Evolutionary conservation across 2,113 vertebrate genomes (phyloP), one percentile per base, ranked within the genome.

Genomic region (Cairina moschata): DNA sequence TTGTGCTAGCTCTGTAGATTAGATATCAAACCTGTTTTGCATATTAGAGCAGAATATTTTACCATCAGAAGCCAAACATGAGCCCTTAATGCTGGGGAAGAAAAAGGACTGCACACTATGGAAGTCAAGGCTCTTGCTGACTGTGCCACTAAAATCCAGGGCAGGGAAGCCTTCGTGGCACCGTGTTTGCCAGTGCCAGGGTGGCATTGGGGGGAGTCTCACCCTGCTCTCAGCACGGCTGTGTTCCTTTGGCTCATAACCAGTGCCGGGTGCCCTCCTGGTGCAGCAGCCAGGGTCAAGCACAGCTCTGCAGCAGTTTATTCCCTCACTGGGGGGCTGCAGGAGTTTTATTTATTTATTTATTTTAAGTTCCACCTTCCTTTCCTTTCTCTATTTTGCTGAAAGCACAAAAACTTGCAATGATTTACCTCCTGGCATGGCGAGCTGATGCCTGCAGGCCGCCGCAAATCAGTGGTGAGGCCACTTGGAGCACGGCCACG

Each of bases 401-500:
- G 89, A 96, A 91, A 94, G 95, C 72, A 94, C 89, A 91, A 67
- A 92, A 92, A 13, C 40, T 62, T 25, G 42, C 13, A 4, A 2
- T 78, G 95, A 96, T 96, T 96, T 95, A 94, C 8, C 84, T 93
- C 42, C 86, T 50, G 80, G 29, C 91, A 75, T 38, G 2, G 79
- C 3, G 1, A 67, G 42, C 71, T 3, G 8, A 80, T 67, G 25
- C 29, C 75, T 20, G 31, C 36, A 4, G 91, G 88, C 91, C 65
- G 86, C 71, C 6, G 10, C 93, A 94, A 76, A 93, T 83, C 96
- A 93, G 86, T 3, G 0, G 17, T 3, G 62, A 74, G 62, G 1
- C 28, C 3, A 0, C 9, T 9, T 79, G 86, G 92, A 93, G 88
- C 50, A 1, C 26, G 18, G 94, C 84, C 88, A 62, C 0, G 2